Evolutionary conservation across 1,140 invertebrate genomes (phyloP).

Genomic region (Monochamus saltuarius): DNA sequence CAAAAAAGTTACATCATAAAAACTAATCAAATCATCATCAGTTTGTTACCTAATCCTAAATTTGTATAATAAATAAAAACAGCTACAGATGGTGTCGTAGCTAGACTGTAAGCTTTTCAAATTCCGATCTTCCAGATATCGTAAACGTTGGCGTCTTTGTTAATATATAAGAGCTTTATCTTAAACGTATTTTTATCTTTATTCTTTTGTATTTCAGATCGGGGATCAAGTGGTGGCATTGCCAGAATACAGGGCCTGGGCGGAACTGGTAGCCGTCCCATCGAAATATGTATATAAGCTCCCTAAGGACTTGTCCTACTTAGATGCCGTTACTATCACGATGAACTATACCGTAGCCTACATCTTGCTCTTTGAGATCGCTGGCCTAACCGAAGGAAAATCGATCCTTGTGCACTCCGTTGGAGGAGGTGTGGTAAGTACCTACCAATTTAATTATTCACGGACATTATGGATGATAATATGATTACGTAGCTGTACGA

Average conservation of each 20-base stretch:
- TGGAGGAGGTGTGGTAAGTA: conserved; percentile 85
- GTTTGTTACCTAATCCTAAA: too few species aligned
- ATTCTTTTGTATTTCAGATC: conserved; percentile 58
- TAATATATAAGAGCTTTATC: too few species aligned
- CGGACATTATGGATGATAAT: background rate
- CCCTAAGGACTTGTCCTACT: conserved; percentile 72
- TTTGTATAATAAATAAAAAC: too few species aligned
- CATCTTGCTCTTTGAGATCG: conserved; percentile 82
- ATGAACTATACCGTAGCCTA: conserved; percentile 87
- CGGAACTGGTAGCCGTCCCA: conserved; percentile 77
- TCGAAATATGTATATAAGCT: conserved; percentile 77
- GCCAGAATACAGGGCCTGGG: conserved; percentile 82
- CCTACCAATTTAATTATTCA: background rate
- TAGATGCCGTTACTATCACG: conserved; percentile 79
- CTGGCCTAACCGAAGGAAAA: conserved; percentile 73
- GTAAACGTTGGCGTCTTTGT: too few species aligned
- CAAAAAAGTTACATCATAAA: too few species aligned
- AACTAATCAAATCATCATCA: too few species aligned
- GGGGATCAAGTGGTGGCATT: conserved; percentile 84
- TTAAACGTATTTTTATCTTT: background rate
- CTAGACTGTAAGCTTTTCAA: too few species aligned
- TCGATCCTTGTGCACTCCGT: conserved; percentile 82
- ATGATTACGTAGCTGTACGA: too few species aligned
- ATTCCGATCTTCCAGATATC: too few species aligned
- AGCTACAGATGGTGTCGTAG: too few species aligned